A percentile compares a stretch with the other conserved stretches of the same genome.
Conservation (phyloP, 2,113 vertebrate species). For the Thermophis baileyi region DNA sequence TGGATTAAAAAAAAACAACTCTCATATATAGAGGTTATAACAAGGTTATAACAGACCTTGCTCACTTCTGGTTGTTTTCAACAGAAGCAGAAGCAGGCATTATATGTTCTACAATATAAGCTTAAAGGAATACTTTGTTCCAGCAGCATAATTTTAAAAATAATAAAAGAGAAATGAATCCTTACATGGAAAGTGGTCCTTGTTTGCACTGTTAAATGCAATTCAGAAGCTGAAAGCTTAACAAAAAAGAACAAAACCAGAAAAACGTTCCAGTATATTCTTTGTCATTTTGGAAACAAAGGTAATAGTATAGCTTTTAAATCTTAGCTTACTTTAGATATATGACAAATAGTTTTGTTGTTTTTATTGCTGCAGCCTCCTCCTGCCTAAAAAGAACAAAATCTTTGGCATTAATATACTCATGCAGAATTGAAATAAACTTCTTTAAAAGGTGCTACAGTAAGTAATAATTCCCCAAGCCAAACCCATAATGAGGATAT, state of each 20-base stretch:
- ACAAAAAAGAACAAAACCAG: background rate
- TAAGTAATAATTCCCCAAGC: background rate
- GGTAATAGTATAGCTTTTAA: background rate
- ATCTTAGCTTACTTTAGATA: background rate
- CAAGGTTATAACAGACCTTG: background rate
- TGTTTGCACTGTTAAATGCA: background rate
- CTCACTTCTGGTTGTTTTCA: background rate
- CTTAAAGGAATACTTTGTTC: background rate
- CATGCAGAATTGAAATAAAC: background rate
- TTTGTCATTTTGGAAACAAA: background rate
- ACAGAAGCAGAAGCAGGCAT: background rate
- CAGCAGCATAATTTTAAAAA: background rate
- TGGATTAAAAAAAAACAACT: too few relatives aligned
- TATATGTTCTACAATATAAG: background rate
- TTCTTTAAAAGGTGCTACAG: background rate
- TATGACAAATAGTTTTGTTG: background rate
- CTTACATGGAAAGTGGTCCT: background rate
- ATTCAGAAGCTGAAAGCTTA: background rate
- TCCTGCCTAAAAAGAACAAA: background rate
- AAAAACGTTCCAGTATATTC: background rate
- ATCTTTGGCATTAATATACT: background rate
- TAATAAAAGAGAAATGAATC: background rate
- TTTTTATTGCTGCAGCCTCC: background rate
- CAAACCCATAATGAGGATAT: background rate
- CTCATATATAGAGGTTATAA: too few relatives aligned